These are phyloP conservation scores for Crotalus viridis DNA, from an alignment of 2,113 vertebrate species.

Conservation along the genomic window DNA sequence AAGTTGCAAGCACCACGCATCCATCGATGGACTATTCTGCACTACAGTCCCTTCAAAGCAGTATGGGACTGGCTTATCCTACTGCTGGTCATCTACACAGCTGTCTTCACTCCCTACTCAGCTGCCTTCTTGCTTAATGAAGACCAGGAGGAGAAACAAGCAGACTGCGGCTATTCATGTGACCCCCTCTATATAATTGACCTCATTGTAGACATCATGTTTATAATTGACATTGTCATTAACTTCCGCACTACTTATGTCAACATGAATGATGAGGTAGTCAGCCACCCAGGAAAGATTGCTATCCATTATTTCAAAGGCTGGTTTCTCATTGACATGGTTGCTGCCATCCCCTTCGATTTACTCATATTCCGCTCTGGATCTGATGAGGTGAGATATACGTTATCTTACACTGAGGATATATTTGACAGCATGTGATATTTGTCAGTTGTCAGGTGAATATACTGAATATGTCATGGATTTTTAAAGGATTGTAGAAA, in stretches of 20 bases:
- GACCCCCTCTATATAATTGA: constrained; percentile 94
- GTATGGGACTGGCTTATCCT: constrained; percentile 99
- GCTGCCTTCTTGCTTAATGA: constrained; percentile 95
- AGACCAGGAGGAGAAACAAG: constrained; percentile 83
- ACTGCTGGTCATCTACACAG: constrained; percentile 96
- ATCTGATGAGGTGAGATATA: constrained; percentile 86
- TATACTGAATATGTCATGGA: background rate
- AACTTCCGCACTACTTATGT: constrained; percentile 99
- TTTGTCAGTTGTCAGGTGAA: background rate
- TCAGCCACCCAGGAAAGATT: constrained; percentile 91
- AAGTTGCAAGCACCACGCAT: constrained; percentile 94
- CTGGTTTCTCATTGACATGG: constrained; percentile 99
- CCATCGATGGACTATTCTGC: constrained; percentile 95
- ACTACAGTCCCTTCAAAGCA: constrained; percentile 98
- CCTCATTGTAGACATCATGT: constrained; percentile 99
- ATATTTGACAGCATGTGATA: background rate
- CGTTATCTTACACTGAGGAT: background rate
- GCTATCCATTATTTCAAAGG: constrained; percentile 98
- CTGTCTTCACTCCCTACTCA: constrained; percentile 94
- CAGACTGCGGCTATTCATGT: constrained; percentile 88
- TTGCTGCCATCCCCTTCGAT: constrained; percentile 96
- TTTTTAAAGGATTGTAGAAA: background rate
- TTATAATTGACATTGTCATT: constrained; percentile 96
- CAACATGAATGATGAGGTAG: constrained; percentile 95
- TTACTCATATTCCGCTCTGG: constrained; percentile 93